phyloP scores from a whole-genome alignment of 2,888 invertebrate genomes.

The Minunthozetes semirufus region DNA sequence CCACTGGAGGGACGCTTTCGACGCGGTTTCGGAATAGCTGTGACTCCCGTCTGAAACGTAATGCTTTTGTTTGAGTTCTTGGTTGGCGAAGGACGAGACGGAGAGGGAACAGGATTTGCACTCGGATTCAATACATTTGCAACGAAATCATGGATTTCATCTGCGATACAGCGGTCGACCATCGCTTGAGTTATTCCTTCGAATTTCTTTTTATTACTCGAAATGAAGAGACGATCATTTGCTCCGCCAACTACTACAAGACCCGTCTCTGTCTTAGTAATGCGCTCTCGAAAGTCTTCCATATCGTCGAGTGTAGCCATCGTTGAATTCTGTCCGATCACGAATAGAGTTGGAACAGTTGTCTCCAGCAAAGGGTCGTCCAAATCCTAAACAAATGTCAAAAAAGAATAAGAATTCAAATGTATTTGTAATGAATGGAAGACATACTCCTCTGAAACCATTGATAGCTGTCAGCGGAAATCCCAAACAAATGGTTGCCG shows the following conservation, averaged over 20 bases:
- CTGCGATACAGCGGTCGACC: conserved; percentile 63
- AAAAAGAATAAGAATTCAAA: conserved; percentile 23
- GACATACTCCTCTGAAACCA: conserved; percentile 59
- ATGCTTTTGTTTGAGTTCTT: background rate
- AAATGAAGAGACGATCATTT: conserved; percentile 65
- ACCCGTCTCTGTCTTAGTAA: conserved; percentile 64
- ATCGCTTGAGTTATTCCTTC: conserved; percentile 71
- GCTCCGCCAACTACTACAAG: conserved; percentile 71
- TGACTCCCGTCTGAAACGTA: background rate
- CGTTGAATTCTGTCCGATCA: conserved; percentile 65
- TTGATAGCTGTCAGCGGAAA: conserved; percentile 67
- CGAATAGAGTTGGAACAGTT: conserved; percentile 66
- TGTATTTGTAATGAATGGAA: background rate
- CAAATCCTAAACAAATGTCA: conserved; percentile 52
- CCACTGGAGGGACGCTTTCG: background rate
- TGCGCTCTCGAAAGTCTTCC: conserved; percentile 66
- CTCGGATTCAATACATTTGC: background rate
- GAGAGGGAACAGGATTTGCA: background rate
- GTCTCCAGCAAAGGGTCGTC: conserved; percentile 68
- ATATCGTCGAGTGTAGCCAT: conserved; percentile 62
- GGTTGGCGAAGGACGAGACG: background rate
- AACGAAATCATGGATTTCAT: conserved; percentile 39
- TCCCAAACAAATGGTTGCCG: conserved; percentile 68
- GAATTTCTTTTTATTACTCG: conserved; percentile 61
- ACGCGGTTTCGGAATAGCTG: background rate